Base-by-base conservation (phyloP, 2,888 invertebrate species). In the Disparrhopalites patrizii region DNA sequence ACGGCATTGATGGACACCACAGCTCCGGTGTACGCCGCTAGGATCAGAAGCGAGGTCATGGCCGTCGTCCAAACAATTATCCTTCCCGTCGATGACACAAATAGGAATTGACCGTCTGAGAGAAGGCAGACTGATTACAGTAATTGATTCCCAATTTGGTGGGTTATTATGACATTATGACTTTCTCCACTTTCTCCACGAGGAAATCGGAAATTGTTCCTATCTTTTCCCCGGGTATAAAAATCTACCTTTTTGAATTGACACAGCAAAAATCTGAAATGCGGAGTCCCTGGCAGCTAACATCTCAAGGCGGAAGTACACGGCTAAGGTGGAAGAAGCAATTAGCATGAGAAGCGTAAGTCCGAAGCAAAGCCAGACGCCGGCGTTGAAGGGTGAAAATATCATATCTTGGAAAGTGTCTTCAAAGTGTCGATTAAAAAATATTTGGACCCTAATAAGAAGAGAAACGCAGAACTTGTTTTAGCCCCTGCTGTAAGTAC, bases 1-100 rank as follows among this genome's bases (percentile, higher is more conserved):
- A 70, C 63, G 1, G 71, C 56, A 25, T 65, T 61, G n/a, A 70
- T 68, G 1, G 70, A 68, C 7, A 68, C 64, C 60, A 70, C 66
- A 15, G 57, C 65, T 13, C 67, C 70, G 1, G 73, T 64, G 52
- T 67, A 73, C 3, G 60, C 61, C 20, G 67, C 62, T 65, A 65
- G 64, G 18, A 72, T 30, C n/a, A 68, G 57, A 13, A 68, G 28
- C 1, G 62, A 38, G 18, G 60, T 27, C 13, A 66, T 27, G 31
- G 68, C 64, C 8, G 51, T 31, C 2, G 43, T 56, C 62, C 66
- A 66, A 30, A 62, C 4, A 2, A 56, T 28, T 5, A 61, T 40
- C 13, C 31, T 18, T 10, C 43, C 7, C 3, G 38, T 23, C 3
- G 36, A n/a, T 28, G 36, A 30, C 2, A 40, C 43, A 13, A 40